These are phyloP conservation scores for Spatulosminthurus flaviceps DNA, from an alignment of 2,888 invertebrate genomes.

Conservation along the genomic window DNA sequence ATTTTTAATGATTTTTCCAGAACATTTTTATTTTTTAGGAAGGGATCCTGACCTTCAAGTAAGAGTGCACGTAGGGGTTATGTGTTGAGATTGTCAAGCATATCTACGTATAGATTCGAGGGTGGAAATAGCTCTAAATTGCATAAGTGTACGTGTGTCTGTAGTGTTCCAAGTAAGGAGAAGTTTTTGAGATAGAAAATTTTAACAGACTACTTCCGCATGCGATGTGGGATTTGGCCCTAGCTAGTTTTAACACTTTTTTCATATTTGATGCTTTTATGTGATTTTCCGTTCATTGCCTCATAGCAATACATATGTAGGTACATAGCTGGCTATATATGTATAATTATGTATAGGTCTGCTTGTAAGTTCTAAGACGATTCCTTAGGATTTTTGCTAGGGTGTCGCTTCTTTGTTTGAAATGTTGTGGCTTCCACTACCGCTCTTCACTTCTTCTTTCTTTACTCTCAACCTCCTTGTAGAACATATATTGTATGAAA, in stretches of 20 bases:
- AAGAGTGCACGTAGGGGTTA: too few species aligned
- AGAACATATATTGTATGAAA: too few species aligned
- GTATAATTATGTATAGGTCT: background rate
- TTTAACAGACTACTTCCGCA: slow-evolving; percentile 45
- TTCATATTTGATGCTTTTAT: slow-evolving; percentile 50
- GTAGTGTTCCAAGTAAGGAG: background rate
- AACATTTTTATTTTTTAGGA: too few species aligned
- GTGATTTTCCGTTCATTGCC: slow-evolving; percentile 45
- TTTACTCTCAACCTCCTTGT: background rate
- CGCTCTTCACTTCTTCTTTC: slow-evolving; percentile 19
- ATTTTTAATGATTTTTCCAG: too few species aligned
- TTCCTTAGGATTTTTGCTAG: background rate
- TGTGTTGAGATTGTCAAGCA: too few species aligned
- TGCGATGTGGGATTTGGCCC: slow-evolving; percentile 50
- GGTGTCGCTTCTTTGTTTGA: slow-evolving; percentile 27
- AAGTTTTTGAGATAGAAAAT: slow-evolving; percentile 32
- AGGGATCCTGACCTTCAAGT: too few species aligned
- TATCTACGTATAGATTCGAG: too few species aligned
- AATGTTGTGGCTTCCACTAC: background rate
- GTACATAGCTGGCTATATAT: background rate
- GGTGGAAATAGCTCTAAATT: background rate
- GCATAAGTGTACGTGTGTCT: background rate
- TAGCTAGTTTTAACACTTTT: slow-evolving; percentile 54
- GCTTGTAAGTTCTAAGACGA: background rate
- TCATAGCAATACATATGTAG: background rate